Evolutionary conservation across 1,140 invertebrate species (phyloP), one percentile per base, ranked within the genome.

Genomic region (Drosophila guanche): DNA sequence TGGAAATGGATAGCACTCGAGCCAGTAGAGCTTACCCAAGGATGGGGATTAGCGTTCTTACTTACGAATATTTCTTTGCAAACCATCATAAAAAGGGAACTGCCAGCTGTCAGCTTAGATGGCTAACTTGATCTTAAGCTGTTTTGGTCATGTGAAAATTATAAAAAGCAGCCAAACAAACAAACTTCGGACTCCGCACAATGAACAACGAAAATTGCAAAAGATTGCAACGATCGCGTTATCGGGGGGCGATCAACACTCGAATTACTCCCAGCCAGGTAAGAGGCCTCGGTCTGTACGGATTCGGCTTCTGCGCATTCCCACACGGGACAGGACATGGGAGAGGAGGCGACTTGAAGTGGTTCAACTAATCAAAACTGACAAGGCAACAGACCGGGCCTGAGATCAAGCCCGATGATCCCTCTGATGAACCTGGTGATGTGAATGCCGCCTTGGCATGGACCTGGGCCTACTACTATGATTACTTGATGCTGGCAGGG

Each of bases 141-240:
- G 81, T 86, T 86, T 86, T 86, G 81, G 83, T 86, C 81, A 86
- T 86, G 81, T 86, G 81, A 86, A 88, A 86, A 86, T 86, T 88
- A 88, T 88, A 77, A 68, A 72, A 85, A 86, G 68, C 68, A 52
- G 78, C 60, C 58, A 50, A 70, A 54, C 58, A 50, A 70, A 54
- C 62, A 56, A 58, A 72, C 59, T 61, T 70, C 43, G 77, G 70
- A 76, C 48, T 51, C 58, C 16, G 47, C 61, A 81, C 61, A 72
- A 55, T 57, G 53, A 47, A 53, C 25, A 55, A 20, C 46, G 45
- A 58, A 74, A 85, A 85, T 86, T 73, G 83, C 81, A 83, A 56
- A 83, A 74, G 66, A 77, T 81, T 45, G 68, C 68, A 68, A 57
- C 59, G 71, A 77, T 68, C 67, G 58, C 58, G 41, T 71, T 83